Evolutionary conservation across 2,888 invertebrate species (phyloP), one percentile per base, ranked within the genome.

Genomic region (Drosophila cognata): DNA sequence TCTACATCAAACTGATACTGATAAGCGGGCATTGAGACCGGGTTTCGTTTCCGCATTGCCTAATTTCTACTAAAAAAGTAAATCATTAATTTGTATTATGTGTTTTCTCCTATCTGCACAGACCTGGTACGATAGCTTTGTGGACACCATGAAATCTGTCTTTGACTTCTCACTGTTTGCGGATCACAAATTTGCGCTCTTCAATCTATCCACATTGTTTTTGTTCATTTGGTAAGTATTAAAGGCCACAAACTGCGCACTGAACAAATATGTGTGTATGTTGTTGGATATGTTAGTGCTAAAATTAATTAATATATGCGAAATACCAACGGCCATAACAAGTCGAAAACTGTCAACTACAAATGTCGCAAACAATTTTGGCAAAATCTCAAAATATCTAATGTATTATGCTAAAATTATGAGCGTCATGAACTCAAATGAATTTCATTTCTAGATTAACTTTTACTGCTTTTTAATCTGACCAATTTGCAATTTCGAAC

Each of bases 191-290:
- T 98, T 97, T 93, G 94, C 97, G 77, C 94, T 97, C 53, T 95
- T 98, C 91, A 97, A 97, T 65, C 91, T 98, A 21, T 97, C 98
- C 62, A 98, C 98, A 79, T 96, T 98, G 83, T 94, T 98, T 62
- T 94, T 99, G 60, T 99, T 98, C 93, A 96, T 96, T 88, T 98
- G 98, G 97, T 97, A 96, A 94, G 98, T 98, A 92, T n/a, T 16
- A 35, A 71, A 74, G 66, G 70, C 36, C 65, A 56, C 48, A 36
- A 80, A 60, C 55, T 82, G 78, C 75, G 82, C 72, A 74, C 28
- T 29, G 7, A 11, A 56, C 33, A 31, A 21, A 16, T 33, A 33
- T 68, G 11, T 68, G 1, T 72, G 11, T 61, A 63, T 63, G 16
- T 36, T 43, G 21, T 41, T 41, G 48, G 25, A 58, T 65, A 28